Evolutionary conservation across 2,888 invertebrate genomes (phyloP), one percentile per base, ranked within the genome.

Genomic region (Tenthredo distinguenda): DNA sequence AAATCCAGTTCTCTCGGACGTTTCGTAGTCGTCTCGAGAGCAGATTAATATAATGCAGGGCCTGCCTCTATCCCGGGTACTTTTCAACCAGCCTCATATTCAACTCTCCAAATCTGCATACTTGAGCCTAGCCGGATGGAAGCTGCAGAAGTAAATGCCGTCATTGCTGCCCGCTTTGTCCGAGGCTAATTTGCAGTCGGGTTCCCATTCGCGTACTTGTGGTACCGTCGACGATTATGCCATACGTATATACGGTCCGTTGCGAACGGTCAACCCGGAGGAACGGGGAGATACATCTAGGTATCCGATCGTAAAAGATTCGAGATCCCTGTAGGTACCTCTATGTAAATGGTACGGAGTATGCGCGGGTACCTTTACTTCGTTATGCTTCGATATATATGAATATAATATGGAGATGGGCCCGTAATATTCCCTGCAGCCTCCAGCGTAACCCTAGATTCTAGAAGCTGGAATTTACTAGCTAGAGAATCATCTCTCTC

Each of bases 331-430:
- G 43, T n/a, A 26, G 26, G 26, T 26, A 34, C 40, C 72, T 43
- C n/a, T 15, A 21, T 21, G 21, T 21, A 40, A 74, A 74, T 74
- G 26, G 62, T 74, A 43, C 40, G 7, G 21, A 43, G 71, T 15
- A 47, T 47, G 47, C 37, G 47, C 26, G 34, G 50, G 55, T 77
- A 68, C 34, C 31, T 77, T 50, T 31, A 7, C 77, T 77, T 34
- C 77, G 77, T 77, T 77, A 77, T 55, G 47, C 31, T 55, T 77
- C 77, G 55, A 77, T 77, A 9, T 77, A 77, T 50, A 9, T 31
- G 26, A 50, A 10, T 55, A 34, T 47, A 37, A 55, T 26, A 43
- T 43, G 43, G 43, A 74, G 40, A 74, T 43, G 74, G 37, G 10
- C 74, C 34, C 68, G 34, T 68, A 74, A 43, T 43, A 74, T 74